Percentiles rank a stretch among this genome's conserved stretches.
Evolutionary conservation across 2,797 vertebrate genomes (phyloP).

Genomic region (Hydrolagus colliei): DNA sequence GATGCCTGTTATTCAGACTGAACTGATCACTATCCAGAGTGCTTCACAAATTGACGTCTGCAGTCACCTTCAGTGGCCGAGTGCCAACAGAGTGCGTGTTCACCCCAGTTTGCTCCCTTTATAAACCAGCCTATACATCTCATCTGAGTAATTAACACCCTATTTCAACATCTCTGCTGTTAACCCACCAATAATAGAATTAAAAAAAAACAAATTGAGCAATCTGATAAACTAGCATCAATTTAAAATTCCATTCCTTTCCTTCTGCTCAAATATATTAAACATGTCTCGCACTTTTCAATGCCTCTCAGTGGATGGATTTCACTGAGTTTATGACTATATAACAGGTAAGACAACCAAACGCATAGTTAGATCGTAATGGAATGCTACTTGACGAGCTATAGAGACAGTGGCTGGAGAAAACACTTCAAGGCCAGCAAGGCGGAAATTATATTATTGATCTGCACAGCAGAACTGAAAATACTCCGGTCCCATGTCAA

Average conservation of each 20-base stretch:
- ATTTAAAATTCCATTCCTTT: background rate
- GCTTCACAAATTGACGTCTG: background rate
- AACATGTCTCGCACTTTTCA: background rate
- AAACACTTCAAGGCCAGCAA: too few relatives aligned
- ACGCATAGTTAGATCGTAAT: background rate
- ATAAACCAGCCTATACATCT: conserved; percentile 3
- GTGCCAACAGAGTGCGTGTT: background rate
- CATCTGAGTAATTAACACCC: conserved; percentile 23
- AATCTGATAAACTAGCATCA: background rate
- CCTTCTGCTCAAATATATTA: background rate
- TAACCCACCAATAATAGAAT: background rate
- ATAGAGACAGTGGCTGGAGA: too few relatives aligned
- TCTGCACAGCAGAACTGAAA: too few relatives aligned
- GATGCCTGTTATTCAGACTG: too few relatives aligned
- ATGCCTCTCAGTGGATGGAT: background rate
- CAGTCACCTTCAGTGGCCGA: background rate
- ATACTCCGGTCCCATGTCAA: too few relatives aligned
- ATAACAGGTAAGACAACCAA: background rate
- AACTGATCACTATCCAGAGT: too few relatives aligned
- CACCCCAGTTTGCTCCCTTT: background rate
- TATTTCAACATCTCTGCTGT: background rate
- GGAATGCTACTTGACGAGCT: background rate
- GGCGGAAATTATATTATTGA: too few relatives aligned
- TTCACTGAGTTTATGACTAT: background rate
- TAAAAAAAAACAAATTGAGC: background rate